A percentile compares a stretch with the other conserved stretches of the same genome.
Conservation (phyloP, 2,113 vertebrate species). For the Prinia subflava region DNA sequence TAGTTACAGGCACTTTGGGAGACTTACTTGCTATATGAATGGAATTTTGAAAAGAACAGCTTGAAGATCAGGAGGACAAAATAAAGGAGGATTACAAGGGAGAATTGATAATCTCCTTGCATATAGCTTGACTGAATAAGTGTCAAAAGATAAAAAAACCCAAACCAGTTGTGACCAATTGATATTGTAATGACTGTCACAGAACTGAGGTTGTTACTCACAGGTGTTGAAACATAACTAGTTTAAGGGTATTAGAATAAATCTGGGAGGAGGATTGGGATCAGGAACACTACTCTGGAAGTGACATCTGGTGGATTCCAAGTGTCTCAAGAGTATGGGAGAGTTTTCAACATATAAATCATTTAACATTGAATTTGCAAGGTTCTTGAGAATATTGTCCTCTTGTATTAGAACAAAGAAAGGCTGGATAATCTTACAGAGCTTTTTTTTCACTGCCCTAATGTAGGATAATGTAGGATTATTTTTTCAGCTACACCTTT, state of each 20-base stretch:
- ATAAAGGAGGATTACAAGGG: not conserved
- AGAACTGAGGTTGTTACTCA: not conserved
- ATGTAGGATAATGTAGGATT: not conserved
- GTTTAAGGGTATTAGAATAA: not conserved
- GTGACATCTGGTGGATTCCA: not conserved
- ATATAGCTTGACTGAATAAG: not conserved
- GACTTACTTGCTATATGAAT: not conserved
- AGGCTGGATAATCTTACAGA: not conserved
- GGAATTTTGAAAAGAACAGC: not conserved
- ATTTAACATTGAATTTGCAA: not conserved
- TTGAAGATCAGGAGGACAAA: not conserved
- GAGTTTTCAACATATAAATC: not conserved
- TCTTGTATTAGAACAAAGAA: not conserved
- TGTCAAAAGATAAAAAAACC: not conserved
- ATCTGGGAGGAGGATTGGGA: not conserved
- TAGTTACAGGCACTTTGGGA: not conserved
- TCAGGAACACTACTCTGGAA: not conserved
- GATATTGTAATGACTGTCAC: not conserved
- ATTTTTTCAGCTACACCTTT: not conserved
- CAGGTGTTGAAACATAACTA: not conserved
- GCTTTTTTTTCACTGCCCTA: not conserved
- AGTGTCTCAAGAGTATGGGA: not conserved
- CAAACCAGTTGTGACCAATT: not conserved
- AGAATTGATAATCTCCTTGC: not conserved
- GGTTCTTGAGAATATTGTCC: not conserved